These are phyloP conservation scores for Drosophila asahinai DNA, from an alignment of 1,140 invertebrate species.

Conservation along the genomic window DNA sequence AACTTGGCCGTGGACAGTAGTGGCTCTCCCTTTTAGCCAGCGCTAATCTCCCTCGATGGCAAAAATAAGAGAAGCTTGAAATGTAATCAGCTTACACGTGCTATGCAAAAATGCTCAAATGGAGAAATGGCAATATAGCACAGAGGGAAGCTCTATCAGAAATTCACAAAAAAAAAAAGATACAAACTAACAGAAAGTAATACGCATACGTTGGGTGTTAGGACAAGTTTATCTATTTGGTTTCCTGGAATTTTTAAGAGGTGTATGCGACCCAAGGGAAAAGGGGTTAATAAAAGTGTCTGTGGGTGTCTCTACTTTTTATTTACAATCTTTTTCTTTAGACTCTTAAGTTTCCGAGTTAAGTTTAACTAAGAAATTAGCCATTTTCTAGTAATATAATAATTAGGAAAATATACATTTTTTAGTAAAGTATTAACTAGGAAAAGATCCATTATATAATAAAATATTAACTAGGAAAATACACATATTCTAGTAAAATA, in stretches of 20 bases:
- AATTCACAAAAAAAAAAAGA: slow-evolving; percentile 16
- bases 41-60: slow-evolving; percentile 47
- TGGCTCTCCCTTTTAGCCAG: slow-evolving; percentile 9
- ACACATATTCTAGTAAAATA: too few relatives aligned
- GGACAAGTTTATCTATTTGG: neutral
- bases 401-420: too few relatives aligned
- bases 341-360: too few relatives aligned
- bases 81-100: slow-evolving; percentile 59
- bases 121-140: slow-evolving; percentile 19
- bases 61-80: slow-evolving; percentile 39
- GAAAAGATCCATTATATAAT: too few relatives aligned
- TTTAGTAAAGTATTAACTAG: too few relatives aligned
- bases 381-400: too few relatives aligned
- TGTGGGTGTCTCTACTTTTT: too few relatives aligned
- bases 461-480: too few relatives aligned
- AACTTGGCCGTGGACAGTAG: slow-evolving; percentile 3
- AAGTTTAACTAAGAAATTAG: too few relatives aligned
- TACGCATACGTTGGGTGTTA: slow-evolving; percentile 26
- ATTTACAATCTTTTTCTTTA: too few relatives aligned
- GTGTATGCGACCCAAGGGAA: neutral
- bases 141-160: slow-evolving; percentile 15
- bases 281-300: too few relatives aligned
- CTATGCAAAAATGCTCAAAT: slow-evolving; percentile 22
- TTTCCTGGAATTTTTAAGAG: neutral
- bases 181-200: neutral